Base-by-base conservation (phyloP, 2,888 invertebrate genomes). In the Patella ulyssiponensis region DNA sequence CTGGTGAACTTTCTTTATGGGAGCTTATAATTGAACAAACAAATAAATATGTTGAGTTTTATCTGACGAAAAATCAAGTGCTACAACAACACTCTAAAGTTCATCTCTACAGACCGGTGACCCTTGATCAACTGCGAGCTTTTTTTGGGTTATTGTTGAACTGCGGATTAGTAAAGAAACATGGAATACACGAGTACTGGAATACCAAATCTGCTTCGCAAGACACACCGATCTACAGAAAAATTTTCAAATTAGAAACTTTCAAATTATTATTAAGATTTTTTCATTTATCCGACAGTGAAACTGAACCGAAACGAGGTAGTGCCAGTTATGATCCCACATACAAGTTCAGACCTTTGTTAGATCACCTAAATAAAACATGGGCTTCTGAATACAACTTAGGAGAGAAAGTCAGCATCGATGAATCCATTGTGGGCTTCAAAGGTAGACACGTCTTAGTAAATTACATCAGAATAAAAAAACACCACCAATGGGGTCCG, bases 401-500 rank as follows among this genome's bases (percentile, higher is more conserved):
- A 23, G 27, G 27, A 12, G 14, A 33, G 5, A 33, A 70, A 70
- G 4, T 70, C 14, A 27, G 33, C 20, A 70, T 70, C 2, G 70
- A 70, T 70, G 70, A 70, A 70, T 70, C 70, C 7, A 70, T 70
- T 70, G 70, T 70, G 23, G 70, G 70, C 2, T 70, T 70, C 20
- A 70, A 70, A 70, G 70, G 7, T 20, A 70, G 70, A 33, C 70
- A 70, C 20, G 5, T 70, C 20, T 20, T 70, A 17, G 70, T 70
- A 7, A 70, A 70, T 33, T 33, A 70, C 20, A 70, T 70, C 33
- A 23, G 70, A 20, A 70, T 70, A 23, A 69, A 69, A 33, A 69
- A 69, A n/a, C 70, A 69, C n/a, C 70, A 69, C 70, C 70, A 69
- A n/a, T 69, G 70, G 70, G 70, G 70, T 20, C 70, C 3, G n/a